These are phyloP conservation scores for Polydesmus complanatus DNA, from an alignment of 2,888 invertebrate genomes.

Conservation along the genomic window DNA sequence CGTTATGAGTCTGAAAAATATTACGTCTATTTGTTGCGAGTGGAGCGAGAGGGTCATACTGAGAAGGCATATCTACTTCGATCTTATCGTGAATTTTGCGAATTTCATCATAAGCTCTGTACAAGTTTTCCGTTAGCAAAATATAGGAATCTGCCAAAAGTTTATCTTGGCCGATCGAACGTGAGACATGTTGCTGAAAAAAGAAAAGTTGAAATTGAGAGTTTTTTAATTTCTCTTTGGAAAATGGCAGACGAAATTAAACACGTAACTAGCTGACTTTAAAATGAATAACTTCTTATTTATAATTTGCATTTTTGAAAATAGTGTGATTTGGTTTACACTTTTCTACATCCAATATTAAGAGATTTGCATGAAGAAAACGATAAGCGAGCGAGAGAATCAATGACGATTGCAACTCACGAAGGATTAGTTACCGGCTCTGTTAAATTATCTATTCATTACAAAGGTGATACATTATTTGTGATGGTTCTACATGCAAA, in stretches of 20 bases:
- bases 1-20: conserved; percentile 94
- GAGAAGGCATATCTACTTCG: conserved; percentile 80
- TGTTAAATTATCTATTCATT: conserved; percentile 62
- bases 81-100: conserved; percentile 91
- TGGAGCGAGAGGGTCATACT: conserved; percentile 69
- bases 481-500: conserved; percentile 84
- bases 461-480: conserved; percentile 55
- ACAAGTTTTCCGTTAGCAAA: conserved; percentile 80
- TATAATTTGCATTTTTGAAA: neutral
- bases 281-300: neutral
- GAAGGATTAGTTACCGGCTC: conserved; percentile 43
- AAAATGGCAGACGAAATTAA: conserved; percentile 82
- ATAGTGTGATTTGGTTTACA: conserved; percentile 75
- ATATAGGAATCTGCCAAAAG: conserved; percentile 55
- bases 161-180: conserved; percentile 63
- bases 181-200: conserved; percentile 88
- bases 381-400: conserved; percentile 29
- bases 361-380: conserved; percentile 84
- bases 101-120: conserved; percentile 87
- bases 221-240: conserved; percentile 74
- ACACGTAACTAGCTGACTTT: conserved; percentile 39
- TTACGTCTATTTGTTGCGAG: conserved; percentile 53
- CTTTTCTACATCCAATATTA: conserved; percentile 92
- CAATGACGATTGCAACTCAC: neutral
- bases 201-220: conserved; percentile 73